A percentile compares a stretch with the other conserved stretches of the same genome.
Evolutionary conservation across 2,888 invertebrate genomes (phyloP).

Genomic region (Tiphia femorata): DNA sequence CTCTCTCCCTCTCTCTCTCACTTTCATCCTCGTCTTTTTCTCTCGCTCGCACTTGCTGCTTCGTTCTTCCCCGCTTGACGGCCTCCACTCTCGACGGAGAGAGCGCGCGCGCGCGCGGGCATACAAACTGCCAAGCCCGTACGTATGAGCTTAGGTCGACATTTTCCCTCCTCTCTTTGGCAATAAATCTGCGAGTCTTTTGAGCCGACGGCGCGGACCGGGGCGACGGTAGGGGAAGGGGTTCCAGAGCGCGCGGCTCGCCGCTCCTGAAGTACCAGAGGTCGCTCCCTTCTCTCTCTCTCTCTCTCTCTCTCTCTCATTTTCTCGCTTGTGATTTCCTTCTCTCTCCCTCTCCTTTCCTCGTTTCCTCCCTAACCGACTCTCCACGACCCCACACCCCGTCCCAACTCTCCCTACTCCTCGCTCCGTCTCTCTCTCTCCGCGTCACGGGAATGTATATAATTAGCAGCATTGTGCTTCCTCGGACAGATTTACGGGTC

Average conservation of each 20-base stretch:
- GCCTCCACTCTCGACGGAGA: conserved; percentile 44
- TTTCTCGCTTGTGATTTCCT: conserved; percentile 30
- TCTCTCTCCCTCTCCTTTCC: conserved; percentile 22
- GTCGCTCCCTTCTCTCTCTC: conserved; percentile 34
- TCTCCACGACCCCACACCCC: conserved; percentile 5
- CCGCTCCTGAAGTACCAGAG: conserved; percentile 46
- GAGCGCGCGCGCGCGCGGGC: conserved; percentile 57
- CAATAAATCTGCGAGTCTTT: conserved; percentile 69
- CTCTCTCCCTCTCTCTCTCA: conserved; percentile 8
- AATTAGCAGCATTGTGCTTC: conserved; percentile 68
- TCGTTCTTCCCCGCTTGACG: conserved; percentile 20
- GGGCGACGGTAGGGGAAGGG: conserved; percentile 28
- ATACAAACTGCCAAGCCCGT: conserved; percentile 67
- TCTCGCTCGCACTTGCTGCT: conserved; percentile 18
- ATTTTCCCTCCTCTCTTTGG: conserved; percentile 67
- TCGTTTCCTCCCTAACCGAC: conserved; percentile 20
- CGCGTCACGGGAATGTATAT: conserved; percentile 67
- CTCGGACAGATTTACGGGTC: conserved; percentile 68
- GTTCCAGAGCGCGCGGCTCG: conserved; percentile 38
- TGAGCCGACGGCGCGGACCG: conserved; percentile 57
- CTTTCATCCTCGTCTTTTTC: conserved; percentile 19
- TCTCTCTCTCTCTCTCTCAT: conserved; percentile 22
- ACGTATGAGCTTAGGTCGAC: conserved; percentile 70
- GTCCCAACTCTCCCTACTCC: neutral
- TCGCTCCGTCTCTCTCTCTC: conserved; percentile 10